Base-by-base conservation (phyloP, 2,888 invertebrate genomes). In the Autographa pulchrina region DNA sequence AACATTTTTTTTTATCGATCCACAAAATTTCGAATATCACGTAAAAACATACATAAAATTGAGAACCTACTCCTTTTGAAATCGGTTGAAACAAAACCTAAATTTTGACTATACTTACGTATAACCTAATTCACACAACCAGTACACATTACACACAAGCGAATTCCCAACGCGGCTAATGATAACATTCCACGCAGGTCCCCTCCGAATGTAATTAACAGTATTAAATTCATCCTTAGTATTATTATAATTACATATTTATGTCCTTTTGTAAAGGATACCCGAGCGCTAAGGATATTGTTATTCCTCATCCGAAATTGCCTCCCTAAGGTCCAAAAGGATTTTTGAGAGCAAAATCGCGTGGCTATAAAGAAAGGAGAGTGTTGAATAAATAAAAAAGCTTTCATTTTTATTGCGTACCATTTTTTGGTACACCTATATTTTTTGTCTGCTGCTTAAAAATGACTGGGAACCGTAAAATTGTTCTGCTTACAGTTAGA, bases 241-340 rank as follows among this genome's bases (percentile, higher is more conserved):
- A 74, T 70, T 74, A 76, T 82, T 80, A 85, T 70, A 77, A 78
- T 84, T 78, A 85, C 70, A 72, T 80, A 74, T 85, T 75, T 78
- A 80, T 72, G 74, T 84, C 79, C 67, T 60, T 65, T 78, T 74
- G 66, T 62, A 70, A 81, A 75, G 69, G 63, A 77, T 74, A 66
- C 74, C 72, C 72, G 32, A 48, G 74, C 64, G 74, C 63, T 52
- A 58, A 72, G 68, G 66, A 76, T 81, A 77, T 83, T 81, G 85
- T 83, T 85, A 78, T 83, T 74, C 76, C 77, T 85, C 83, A 77
- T 83, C 58, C 77, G 56, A 76, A 84, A 84, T 84, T 81, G 79
- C 84, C 76, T 84, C 84, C 81, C 85, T 8, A 60, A 79, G 85
- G 85, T 83, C 85, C 84, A 77, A 81, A 81, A 85, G 76, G 83